Base-by-base conservation (phyloP, 2,113 vertebrate genomes). In the Labrus mixtus region DNA sequence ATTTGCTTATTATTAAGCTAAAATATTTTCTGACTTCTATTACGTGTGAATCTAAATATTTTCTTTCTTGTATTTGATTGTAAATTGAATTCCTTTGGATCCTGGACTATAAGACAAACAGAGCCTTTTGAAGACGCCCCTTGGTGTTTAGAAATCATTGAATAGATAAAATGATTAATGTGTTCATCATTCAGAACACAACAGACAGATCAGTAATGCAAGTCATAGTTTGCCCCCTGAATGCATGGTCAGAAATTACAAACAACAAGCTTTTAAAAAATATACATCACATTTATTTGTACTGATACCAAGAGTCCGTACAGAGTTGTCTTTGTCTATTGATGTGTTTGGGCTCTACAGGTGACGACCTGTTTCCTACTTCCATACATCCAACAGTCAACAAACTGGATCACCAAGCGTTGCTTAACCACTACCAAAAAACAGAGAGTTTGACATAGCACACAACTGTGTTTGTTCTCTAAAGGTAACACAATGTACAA, bases 221-320 rank as follows among this genome's bases (percentile, higher is more conserved):
- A 64, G 12, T 12, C 53, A 60, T 9, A 20, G 25, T 63, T 43
- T 48, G 10, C 2, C 59, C 1, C 13, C 33, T 9, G 4, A 15
- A n/a, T n/a, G 12, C 11, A 8, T 29, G n/a, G 45, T 45, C 25
- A 85, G 10, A 89, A 90, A 88, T 79, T 68, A 85, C 80, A 90
- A 80, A 86, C 43, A 54, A 68, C 46, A 83, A 67, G 25, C 8
- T 17, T 75, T 87, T 93, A 77, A 93, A 95, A 95, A 95, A 95
- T 93, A 95, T 92, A 95, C 93, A 92, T 93, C 91, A 95, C 94
- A 93, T 95, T 95, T 95, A 95, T 95, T 95, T 83, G 89, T 89
- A 90, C 89, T 86, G 87, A 92, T 88, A 93, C 76, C 83, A 80
- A 81, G 86, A 89, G 89, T 87, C 85, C 73, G 79, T 89, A 93